Conservation (phyloP, 1,140 invertebrate species). For the Drosophila leontia region DNA sequence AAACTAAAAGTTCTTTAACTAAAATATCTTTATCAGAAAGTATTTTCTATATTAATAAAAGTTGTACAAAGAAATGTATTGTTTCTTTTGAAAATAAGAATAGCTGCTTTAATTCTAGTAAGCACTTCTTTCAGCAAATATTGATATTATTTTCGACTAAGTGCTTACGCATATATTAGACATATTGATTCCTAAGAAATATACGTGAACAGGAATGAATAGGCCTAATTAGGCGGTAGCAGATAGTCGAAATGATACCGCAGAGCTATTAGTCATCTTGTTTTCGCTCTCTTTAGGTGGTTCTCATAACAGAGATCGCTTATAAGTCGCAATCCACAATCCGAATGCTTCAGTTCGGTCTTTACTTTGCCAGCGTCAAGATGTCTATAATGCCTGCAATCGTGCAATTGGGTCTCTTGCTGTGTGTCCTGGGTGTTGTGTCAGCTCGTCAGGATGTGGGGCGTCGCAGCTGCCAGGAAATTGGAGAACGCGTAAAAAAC, state of each 20-base stretch:
- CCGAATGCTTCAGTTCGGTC: slow-evolving; percentile 43
- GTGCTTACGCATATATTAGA: slow-evolving; percentile 13
- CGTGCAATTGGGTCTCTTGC: slow-evolving; percentile 12
- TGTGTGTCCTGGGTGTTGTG: slow-evolving; percentile 20
- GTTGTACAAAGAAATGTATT: neutral
- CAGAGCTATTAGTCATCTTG: slow-evolving; percentile 8
- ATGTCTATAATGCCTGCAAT: slow-evolving; percentile 43
- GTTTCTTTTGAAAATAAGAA: neutral
- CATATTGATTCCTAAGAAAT: slow-evolving; percentile 9
- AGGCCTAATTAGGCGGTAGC: slow-evolving; percentile 25
- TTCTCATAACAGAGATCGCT: slow-evolving; percentile 10
- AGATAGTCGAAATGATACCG: slow-evolving; percentile 19
- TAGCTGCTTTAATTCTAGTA: too few relatives aligned
- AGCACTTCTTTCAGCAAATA: neutral
- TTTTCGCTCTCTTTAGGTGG: slow-evolving; percentile 11
- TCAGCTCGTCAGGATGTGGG: slow-evolving; percentile 9
- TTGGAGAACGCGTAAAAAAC: slow-evolving; percentile 64
- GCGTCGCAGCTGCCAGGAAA: slow-evolving; percentile 30
- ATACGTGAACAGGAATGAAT: neutral
- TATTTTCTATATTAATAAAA: neutral
- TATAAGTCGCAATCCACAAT: slow-evolving; percentile 23
- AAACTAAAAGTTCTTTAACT: neutral
- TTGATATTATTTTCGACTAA: neutral
- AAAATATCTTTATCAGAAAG: neutral
- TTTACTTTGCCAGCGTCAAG: slow-evolving; percentile 43